Conservation (phyloP, 2,888 invertebrate genomes). For the Drosophila putrida region DNA sequence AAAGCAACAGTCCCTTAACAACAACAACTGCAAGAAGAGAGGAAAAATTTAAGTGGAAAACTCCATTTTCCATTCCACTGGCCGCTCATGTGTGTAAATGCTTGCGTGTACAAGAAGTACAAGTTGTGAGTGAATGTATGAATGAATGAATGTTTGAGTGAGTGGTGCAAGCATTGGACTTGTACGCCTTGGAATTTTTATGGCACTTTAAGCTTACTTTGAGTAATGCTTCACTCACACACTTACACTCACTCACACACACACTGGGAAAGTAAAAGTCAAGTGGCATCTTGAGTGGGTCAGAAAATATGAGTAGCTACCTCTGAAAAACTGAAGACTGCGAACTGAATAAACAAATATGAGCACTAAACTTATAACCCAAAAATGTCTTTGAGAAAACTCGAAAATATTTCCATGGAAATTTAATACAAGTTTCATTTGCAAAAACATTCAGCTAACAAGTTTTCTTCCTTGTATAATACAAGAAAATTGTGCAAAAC, state of each 20-base stretch:
- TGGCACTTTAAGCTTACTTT: constrained; percentile 71
- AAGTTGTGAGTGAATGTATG: constrained; percentile 37
- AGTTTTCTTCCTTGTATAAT: not conserved
- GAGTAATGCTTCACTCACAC: constrained; percentile 55
- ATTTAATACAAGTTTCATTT: not conserved
- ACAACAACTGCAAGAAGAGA: not conserved
- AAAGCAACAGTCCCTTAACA: constrained; percentile 37
- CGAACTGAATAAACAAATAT: constrained; percentile 6
- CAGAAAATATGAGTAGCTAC: constrained; percentile 4
- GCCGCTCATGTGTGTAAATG: constrained; percentile 69
- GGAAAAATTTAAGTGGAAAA: constrained; percentile 23
- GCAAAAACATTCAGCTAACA: not conserved
- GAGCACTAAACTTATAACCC: not conserved
- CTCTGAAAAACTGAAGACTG: not conserved
- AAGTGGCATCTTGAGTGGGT: constrained; percentile 38
- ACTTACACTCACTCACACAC: constrained; percentile 3
- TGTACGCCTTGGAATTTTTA: constrained; percentile 67
- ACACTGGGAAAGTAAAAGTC: constrained; percentile 11
- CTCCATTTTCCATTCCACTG: constrained; percentile 49
- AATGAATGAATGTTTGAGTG: constrained; percentile 32
- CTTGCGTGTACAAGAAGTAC: constrained; percentile 25
- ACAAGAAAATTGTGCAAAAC: not conserved
- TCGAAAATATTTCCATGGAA: constrained; percentile 3
- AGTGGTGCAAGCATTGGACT: constrained; percentile 45
- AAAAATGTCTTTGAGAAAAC: constrained; percentile 8